phyloP scores from a whole-genome alignment of 2,113 vertebrate genomes.

The Arizona elegans region DNA sequence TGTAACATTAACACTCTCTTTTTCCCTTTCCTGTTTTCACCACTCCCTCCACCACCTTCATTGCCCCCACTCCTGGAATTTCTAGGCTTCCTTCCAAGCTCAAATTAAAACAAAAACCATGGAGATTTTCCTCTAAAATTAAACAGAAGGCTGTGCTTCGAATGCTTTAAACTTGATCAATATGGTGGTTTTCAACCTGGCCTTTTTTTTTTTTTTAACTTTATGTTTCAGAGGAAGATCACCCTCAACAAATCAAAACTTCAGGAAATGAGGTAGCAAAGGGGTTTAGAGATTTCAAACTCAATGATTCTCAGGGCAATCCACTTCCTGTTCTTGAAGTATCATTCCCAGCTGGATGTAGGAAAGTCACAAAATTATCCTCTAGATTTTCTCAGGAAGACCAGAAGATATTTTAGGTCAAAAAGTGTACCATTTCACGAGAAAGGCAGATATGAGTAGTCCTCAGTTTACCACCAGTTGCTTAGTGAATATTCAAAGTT shows the following conservation, averaged over 20 bases:
- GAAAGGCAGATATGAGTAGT: background rate
- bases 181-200: constrained; percentile 8
- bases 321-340: background rate
- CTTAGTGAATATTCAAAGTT: background rate
- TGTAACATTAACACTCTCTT: background rate
- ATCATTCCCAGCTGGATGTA: background rate
- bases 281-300: constrained; percentile 30
- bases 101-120: background rate
- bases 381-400: background rate
- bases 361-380: background rate
- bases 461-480: background rate
- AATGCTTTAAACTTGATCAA: background rate
- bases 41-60: too few species aligned
- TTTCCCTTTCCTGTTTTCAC: background rate
- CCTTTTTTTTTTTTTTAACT: background rate
- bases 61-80: background rate
- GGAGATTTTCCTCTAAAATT: background rate
- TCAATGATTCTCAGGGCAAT: constrained; percentile 10
- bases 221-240: background rate
- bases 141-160: background rate
- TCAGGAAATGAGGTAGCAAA: rapidly evolving
- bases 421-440: background rate
- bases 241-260: background rate
- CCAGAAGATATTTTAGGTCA: background rate
- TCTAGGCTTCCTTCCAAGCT: background rate